Conservation (phyloP, 2,113 vertebrate genomes). For the Bubo scandiacus region DNA sequence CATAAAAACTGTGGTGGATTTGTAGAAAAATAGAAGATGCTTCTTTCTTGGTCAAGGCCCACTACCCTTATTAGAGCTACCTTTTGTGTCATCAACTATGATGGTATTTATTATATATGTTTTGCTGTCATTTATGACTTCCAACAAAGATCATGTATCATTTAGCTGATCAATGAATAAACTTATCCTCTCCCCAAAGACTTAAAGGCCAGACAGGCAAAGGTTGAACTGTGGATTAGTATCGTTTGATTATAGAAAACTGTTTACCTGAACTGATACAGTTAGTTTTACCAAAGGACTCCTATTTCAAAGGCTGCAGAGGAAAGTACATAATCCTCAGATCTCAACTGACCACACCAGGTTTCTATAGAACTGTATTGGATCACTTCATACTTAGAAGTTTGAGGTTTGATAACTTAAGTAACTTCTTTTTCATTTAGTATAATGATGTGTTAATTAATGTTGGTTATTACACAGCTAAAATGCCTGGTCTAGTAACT, state of each 20-base stretch:
- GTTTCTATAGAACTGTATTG: not conserved
- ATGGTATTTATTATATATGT: not conserved
- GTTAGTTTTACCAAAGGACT: not conserved
- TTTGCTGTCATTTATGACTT: not conserved
- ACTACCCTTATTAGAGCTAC: not conserved
- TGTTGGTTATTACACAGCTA: not conserved
- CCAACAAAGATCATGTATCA: not conserved
- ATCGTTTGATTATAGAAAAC: not conserved
- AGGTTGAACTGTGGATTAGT: not conserved
- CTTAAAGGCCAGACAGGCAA: not conserved
- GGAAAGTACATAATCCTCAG: not conserved
- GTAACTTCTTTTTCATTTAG: not conserved
- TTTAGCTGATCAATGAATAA: not conserved
- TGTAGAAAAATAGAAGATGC: not conserved
- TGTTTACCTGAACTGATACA: not conserved
- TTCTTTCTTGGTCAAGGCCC: not conserved
- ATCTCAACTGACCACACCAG: not conserved
- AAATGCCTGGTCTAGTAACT: not conserved
- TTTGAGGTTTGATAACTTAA: not conserved
- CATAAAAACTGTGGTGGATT: not conserved
- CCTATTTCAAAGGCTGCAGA: not conserved
- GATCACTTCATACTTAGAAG: not conserved
- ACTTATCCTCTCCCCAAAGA: not conserved
- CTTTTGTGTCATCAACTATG: not conserved
- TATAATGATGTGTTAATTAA: not conserved